Percentiles rank a stretch among this genome's conserved stretches.
These are phyloP conservation scores for Bactericera cockerelli DNA, from an alignment of 1,140 invertebrate species.

Conservation along the genomic window DNA sequence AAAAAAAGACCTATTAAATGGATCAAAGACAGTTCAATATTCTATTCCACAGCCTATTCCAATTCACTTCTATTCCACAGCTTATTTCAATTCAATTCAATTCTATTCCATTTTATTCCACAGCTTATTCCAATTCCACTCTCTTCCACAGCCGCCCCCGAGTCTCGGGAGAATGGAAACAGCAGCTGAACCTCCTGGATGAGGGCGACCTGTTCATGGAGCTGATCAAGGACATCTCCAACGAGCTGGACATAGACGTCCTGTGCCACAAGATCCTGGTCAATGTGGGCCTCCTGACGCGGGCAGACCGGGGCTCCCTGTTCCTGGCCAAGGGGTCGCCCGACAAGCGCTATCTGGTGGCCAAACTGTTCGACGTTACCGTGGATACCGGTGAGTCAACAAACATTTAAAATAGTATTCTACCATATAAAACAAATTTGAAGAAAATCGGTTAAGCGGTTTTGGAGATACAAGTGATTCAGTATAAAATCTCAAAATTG, in stretches of 20 bases:
- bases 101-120: not conserved
- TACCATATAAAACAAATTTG: too few species aligned
- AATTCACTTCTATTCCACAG: too few species aligned
- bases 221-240: slow-evolving; percentile 79
- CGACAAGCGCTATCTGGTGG: slow-evolving; percentile 60
- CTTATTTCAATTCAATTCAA: too few species aligned
- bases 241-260: slow-evolving; percentile 82
- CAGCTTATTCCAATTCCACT: too few species aligned
- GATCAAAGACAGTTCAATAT: too few species aligned
- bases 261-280: slow-evolving; percentile 87
- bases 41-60: too few species aligned
- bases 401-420: too few species aligned
- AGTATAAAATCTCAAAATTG: too few species aligned
- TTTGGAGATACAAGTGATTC: too few species aligned
- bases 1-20: slow-evolving; percentile 48
- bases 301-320: slow-evolving; percentile 71
- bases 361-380: slow-evolving; percentile 83
- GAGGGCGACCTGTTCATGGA: slow-evolving; percentile 82
- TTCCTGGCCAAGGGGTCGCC: slow-evolving; percentile 69
- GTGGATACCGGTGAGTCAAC: slow-evolving; percentile 65
- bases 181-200: slow-evolving; percentile 45
- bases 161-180: slow-evolving; percentile 26
- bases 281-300: slow-evolving; percentile 72
- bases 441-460: too few species aligned
- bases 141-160: slow-evolving; percentile 16